Percentiles rank a stretch among this genome's conserved stretches.
Evolutionary conservation across 2,113 vertebrate species (phyloP).

Genomic region (Ancistrus triradiatus): DNA sequence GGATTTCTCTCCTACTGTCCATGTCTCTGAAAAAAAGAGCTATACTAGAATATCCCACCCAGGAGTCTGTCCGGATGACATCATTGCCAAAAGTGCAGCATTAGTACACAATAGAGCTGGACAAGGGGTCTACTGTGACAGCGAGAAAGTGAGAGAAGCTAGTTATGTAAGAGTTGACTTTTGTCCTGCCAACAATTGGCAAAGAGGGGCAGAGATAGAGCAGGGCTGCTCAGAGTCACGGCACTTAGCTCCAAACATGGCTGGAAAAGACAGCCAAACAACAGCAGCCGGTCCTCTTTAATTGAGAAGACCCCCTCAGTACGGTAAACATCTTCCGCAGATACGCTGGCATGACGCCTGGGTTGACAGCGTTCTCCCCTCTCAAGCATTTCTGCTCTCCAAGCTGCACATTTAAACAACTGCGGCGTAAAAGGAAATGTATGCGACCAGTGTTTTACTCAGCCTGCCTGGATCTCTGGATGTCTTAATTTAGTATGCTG

Average conservation of each 20-base stretch:
- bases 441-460: constrained; percentile 50
- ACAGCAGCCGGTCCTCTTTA: constrained; percentile 52
- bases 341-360: constrained; percentile 54
- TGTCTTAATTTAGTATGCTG: constrained; percentile 14
- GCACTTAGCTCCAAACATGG: constrained; percentile 74
- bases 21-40: neutral
- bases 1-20: neutral
- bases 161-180: constrained; percentile 65
- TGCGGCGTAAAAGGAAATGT: constrained; percentile 74
- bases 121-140: constrained; percentile 44
- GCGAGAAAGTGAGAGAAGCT: constrained; percentile 33
- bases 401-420: constrained; percentile 61
- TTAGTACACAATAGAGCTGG: constrained; percentile 54
- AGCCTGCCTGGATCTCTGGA: constrained; percentile 13
- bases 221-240: constrained; percentile 58
- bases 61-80: constrained; percentile 18
- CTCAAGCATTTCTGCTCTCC: constrained; percentile 58
- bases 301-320: constrained; percentile 54
- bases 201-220: constrained; percentile 46
- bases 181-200: constrained; percentile 66
- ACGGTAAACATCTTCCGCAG: constrained; percentile 67
- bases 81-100: constrained; percentile 36
- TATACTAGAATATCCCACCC: constrained; percentile 13
- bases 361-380: constrained; percentile 60
- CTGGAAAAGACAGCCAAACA: constrained; percentile 51